These are phyloP conservation scores for Gorsachius goisagi DNA, from an alignment of 2,113 vertebrate species.

Conservation along the genomic window DNA sequence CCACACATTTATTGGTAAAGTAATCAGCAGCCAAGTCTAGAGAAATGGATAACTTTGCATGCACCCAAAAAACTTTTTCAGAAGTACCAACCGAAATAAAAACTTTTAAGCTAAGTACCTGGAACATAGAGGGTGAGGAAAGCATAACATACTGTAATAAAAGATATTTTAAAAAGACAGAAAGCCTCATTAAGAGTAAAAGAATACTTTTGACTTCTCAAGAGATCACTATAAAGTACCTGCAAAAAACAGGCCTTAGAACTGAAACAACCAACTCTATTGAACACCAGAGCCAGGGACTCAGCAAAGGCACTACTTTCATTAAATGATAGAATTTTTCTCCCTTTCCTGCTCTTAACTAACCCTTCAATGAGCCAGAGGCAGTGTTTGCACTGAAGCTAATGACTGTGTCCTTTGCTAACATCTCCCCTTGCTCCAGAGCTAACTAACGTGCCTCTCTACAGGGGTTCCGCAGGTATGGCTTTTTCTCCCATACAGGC, in stretches of 20 bases:
- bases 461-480: background rate
- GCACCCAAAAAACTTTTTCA: background rate
- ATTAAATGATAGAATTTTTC: background rate
- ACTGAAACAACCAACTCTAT: background rate
- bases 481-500: background rate
- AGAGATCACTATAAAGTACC: background rate
- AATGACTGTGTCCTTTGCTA: background rate
- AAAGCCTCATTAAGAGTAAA: background rate
- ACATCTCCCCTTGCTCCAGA: background rate
- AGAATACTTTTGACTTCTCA: background rate
- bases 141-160: background rate
- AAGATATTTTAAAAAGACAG: conserved; percentile 20
- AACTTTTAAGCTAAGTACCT: background rate
- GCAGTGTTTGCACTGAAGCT: background rate
- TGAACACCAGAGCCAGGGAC: background rate
- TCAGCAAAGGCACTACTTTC: background rate
- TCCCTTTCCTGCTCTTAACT: background rate
- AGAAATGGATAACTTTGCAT: background rate
- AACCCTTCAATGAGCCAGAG: background rate
- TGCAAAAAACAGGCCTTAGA: background rate
- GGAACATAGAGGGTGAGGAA: background rate
- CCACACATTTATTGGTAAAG: background rate
- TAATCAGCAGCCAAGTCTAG: background rate
- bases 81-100: background rate
- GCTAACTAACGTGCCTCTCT: background rate